Evolutionary conservation across 1,140 invertebrate genomes (phyloP).

Genomic region (Drosophila kurseongensis): DNA sequence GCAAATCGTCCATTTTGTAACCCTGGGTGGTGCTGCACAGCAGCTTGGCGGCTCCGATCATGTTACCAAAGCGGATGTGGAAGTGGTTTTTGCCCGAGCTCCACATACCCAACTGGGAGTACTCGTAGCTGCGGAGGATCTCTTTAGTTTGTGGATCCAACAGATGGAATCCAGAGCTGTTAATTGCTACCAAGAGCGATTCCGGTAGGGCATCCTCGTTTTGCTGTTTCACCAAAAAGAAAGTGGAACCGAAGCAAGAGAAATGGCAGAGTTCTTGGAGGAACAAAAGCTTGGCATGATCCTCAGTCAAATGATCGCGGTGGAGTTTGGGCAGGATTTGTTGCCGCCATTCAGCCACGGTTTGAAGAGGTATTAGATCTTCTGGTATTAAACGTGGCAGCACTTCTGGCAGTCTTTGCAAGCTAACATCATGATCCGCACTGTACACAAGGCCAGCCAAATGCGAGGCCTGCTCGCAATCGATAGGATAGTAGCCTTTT

Average conservation of each 20-base stretch:
- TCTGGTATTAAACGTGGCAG: constrained; percentile 91
- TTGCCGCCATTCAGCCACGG: constrained; percentile 93
- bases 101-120: constrained; percentile 96
- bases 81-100: constrained; percentile 97
- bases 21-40: constrained; percentile 96
- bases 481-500: constrained; percentile 93
- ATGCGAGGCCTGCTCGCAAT: constrained; percentile 91
- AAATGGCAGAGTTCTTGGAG: constrained; percentile 90
- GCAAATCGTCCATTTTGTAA: constrained; percentile 98
- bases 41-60: constrained; percentile 93
- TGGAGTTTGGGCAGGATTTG: constrained; percentile 86
- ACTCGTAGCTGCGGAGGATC: constrained; percentile 89
- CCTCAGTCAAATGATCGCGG: constrained; percentile 87
- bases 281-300: constrained; percentile 94
- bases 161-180: constrained; percentile 94
- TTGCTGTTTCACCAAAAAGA: constrained; percentile 97
- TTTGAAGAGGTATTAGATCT: constrained; percentile 91
- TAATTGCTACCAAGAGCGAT: constrained; percentile 94
- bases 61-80: constrained; percentile 96
- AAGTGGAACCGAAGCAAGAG: constrained; percentile 97
- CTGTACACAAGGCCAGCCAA: constrained; percentile 92
- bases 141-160: constrained; percentile 95
- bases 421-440: constrained; percentile 87
- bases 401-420: constrained; percentile 87
- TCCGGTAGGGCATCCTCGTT: constrained; percentile 94